Evolutionary conservation across 2,113 vertebrate genomes (phyloP), one percentile per base, ranked within the genome.

Genomic region (Rostratula benghalensis): DNA sequence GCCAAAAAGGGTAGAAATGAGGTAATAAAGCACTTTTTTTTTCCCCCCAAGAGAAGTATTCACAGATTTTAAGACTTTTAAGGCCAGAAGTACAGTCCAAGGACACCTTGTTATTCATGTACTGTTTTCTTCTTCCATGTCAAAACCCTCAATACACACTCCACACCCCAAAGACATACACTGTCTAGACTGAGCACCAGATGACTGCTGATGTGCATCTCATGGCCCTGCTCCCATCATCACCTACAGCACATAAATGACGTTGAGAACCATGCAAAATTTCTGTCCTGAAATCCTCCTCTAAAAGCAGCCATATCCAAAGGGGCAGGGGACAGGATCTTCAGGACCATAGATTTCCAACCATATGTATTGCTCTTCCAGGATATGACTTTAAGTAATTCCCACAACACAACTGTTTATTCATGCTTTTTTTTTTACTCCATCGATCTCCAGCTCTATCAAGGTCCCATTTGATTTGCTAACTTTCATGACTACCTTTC

Each of bases 281-380:
- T 53, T 70, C n/a, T 60, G 11, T 82, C 39, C 51, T 43, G 56
- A 87, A 87, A 82, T 14, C 7, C 7, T 59, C 13, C 12, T 85
- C 46, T 85, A 27, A 87, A 57, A 68, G 27, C 11, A 77, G 8
- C 6, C 56, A 59, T 8, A 61, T 50, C 28, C 56, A 87, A 85
- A 5, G 11, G 14, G 8, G 22, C 0, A 0, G 4, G 5, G 4
- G 14, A 3, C 64, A 87, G 11, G 43, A 89, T 8, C 3, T 89
- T 17, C 23, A 71, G 31, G 46, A 43, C 5, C 9, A 41, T 0
- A 59, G 31, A 59, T 54, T 81, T 78, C 8, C 56, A 31, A 23
- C 2, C 16, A 14, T 19, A 43, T 27, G 4, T 30, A 33, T 37
- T 82, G 15, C 4, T 82, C 25, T 79, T 85, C 37, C 37, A 46